Evolutionary conservation across 2,888 invertebrate genomes (phyloP).

Genomic region (Acheta domesticus): DNA sequence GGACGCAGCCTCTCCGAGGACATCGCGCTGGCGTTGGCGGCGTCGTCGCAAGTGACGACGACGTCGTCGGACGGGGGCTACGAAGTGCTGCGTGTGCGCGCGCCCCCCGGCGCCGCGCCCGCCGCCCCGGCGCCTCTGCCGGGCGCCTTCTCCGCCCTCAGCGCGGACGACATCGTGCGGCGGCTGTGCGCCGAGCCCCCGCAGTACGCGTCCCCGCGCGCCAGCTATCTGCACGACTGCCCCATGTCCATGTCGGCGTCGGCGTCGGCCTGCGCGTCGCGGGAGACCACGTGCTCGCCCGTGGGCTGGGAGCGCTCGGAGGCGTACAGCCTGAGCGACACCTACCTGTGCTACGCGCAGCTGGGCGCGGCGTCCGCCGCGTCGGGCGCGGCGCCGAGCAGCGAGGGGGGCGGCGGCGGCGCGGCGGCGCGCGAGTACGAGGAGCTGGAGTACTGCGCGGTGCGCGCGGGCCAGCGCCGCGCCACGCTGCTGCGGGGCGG

Average conservation of each 20-base stretch:
- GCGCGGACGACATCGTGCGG: background rate
- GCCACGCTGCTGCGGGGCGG: conserved; percentile 30
- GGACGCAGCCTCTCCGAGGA: background rate
- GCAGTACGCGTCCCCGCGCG: background rate
- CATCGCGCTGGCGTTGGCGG: background rate
- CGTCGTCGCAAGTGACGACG: too few relatives aligned
- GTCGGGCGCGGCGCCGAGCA: background rate
- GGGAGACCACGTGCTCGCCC: background rate
- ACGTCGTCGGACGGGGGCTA: background rate
- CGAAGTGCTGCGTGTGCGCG: background rate
- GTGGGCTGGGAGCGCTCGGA: background rate
- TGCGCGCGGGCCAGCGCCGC: conserved; percentile 29
- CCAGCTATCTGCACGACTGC: background rate
- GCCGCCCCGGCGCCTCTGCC: background rate
- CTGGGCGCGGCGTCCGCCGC: background rate
- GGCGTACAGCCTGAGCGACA: background rate
- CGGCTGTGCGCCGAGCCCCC: background rate
- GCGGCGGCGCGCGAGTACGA: conserved; percentile 30
- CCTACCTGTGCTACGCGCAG: background rate
- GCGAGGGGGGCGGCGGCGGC: background rate
- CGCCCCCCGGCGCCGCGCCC: background rate
- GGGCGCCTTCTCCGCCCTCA: background rate
- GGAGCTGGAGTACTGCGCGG: conserved; percentile 37
- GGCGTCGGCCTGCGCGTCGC: background rate
- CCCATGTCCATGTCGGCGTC: too few relatives aligned